Evolutionary conservation across 2,888 invertebrate genomes (phyloP).

Genomic region (Spilosoma lubricipeda): DNA sequence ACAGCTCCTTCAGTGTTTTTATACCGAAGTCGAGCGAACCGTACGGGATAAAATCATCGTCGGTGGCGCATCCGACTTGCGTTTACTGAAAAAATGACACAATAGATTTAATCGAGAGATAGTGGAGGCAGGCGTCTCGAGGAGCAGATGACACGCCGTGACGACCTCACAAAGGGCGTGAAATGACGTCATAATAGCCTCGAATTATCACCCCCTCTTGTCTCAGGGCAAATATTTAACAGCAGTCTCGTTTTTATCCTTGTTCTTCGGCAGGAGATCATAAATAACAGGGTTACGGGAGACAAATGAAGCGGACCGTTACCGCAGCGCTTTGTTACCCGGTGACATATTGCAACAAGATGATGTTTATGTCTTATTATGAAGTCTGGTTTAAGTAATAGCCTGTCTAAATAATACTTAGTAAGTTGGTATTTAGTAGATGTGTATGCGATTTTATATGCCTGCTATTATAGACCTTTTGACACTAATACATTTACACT

Average conservation of each 20-base stretch:
- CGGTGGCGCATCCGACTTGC: conserved; percentile 85
- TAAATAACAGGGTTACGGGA: conserved; percentile 82
- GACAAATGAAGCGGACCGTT: conserved; percentile 84
- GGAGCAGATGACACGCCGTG: conserved; percentile 85
- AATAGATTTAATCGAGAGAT: conserved; percentile 86
- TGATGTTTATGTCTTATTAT: conserved; percentile 85
- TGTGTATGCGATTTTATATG: conserved; percentile 30
- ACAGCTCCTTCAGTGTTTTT: conserved; percentile 81
- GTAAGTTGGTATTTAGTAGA: conserved; percentile 54
- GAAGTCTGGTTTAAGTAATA: conserved; percentile 70
- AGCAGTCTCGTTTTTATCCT: conserved; percentile 82
- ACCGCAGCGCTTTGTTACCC: conserved; percentile 80
- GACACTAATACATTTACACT: neutral
- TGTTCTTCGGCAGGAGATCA: conserved; percentile 80
- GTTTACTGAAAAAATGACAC: conserved; percentile 82
- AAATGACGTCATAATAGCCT: conserved; percentile 86
- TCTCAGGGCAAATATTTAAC: conserved; percentile 86
- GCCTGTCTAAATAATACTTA: conserved; percentile 60
- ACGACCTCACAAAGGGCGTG: conserved; percentile 85
- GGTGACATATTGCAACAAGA: conserved; percentile 81
- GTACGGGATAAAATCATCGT: conserved; percentile 83
- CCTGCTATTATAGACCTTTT: neutral
- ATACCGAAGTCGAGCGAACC: conserved; percentile 80
- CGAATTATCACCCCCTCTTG: conserved; percentile 86
- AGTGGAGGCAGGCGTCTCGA: conserved; percentile 84